phyloP scores from a whole-genome alignment of 2,113 vertebrate genomes.

The Ardeotis arabs region DNA sequence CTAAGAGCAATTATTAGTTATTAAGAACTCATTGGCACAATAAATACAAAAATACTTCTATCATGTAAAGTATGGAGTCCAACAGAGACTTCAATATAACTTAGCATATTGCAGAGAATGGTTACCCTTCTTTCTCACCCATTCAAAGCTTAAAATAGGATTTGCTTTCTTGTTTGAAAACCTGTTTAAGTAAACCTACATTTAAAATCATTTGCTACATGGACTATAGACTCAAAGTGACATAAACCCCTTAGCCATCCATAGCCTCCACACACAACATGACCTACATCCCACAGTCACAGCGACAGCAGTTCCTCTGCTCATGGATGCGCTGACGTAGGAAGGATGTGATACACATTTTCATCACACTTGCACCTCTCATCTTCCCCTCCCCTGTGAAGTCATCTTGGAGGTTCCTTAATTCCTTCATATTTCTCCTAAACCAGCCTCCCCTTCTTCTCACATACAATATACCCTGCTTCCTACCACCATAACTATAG shows the following conservation, averaged over 20 bases:
- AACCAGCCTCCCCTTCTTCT: background rate
- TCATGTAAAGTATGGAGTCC: background rate
- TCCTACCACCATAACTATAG: background rate
- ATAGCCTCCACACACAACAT: accelerated
- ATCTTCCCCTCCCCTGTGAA: background rate
- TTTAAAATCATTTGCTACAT: background rate
- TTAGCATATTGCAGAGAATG: background rate
- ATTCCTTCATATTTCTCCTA: background rate
- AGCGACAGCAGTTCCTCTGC: background rate
- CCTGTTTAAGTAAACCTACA: background rate
- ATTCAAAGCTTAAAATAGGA: background rate
- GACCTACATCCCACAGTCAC: background rate
- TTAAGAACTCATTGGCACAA: background rate
- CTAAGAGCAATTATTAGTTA: background rate
- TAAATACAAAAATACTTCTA: background rate
- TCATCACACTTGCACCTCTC: background rate
- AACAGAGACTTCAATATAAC: background rate
- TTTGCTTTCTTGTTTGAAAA: background rate
- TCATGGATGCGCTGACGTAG: accelerated
- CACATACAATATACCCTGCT: background rate
- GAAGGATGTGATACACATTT: background rate
- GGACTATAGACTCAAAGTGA: background rate
- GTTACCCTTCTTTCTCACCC: background rate
- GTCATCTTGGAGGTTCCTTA: background rate
- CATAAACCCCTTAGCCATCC: background rate